Evolutionary conservation across 2,888 invertebrate genomes (phyloP).

Genomic region (Lasioglossum oenotherae): DNA sequence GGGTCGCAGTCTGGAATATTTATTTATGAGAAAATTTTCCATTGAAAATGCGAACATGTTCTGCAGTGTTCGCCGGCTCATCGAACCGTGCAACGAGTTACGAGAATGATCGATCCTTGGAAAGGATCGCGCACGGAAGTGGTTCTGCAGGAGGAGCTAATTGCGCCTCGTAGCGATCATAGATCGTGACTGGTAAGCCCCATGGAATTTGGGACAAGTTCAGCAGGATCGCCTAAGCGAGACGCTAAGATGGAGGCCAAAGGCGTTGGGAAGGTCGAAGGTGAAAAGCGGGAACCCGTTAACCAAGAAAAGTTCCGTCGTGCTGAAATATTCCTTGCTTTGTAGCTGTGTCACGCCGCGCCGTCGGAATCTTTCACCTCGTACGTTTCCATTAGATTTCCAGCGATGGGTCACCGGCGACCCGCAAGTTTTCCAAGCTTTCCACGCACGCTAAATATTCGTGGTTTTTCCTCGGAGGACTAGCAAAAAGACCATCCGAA

Average conservation of each 20-base stretch:
- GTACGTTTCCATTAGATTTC: background rate
- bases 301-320: conserved; percentile 50
- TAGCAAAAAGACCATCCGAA: background rate
- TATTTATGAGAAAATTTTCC: background rate
- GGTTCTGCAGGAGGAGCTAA: conserved; percentile 50
- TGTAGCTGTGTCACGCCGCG: background rate
- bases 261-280: conserved; percentile 66
- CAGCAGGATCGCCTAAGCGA: conserved; percentile 59
- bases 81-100: conserved; percentile 13
- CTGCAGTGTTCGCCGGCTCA: background rate
- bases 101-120: conserved; percentile 30
- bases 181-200: conserved; percentile 56
- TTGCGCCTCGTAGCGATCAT: conserved; percentile 40
- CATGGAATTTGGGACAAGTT: conserved; percentile 71
- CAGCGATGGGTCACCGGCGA: background rate
- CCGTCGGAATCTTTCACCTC: background rate
- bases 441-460: background rate
- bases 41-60: background rate
- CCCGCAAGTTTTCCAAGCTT: background rate
- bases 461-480: background rate
- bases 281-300: conserved; percentile 68
- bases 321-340: conserved; percentile 36
- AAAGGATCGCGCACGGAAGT: conserved; percentile 52
- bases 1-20: background rate
- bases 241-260: conserved; percentile 44